A percentile compares a stretch with the other conserved stretches of the same genome.
phyloP scores from a whole-genome alignment of 2,113 vertebrate genomes.

The Boulengeromyrus knoepffleri region DNA sequence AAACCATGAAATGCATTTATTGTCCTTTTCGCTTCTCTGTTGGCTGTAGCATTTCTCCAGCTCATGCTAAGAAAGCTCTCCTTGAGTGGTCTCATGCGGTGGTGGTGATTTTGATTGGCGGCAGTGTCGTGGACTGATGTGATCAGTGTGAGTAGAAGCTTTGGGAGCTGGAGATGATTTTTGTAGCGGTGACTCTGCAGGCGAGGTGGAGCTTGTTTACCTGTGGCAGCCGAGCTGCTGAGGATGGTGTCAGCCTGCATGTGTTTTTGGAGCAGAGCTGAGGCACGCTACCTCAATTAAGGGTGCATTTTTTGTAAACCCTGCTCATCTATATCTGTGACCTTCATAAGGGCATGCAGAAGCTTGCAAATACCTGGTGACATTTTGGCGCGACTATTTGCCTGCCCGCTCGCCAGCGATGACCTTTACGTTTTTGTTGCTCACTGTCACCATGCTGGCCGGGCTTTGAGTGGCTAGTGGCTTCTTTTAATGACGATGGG shows the following conservation, averaged over 20 bases:
- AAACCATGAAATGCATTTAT: background rate
- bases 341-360: background rate
- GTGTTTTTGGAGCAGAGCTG: background rate
- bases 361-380: background rate
- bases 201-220: background rate
- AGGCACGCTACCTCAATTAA: background rate
- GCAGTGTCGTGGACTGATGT: background rate
- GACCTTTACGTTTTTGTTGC: conserved; percentile 13
- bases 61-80: background rate
- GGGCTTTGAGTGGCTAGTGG: background rate
- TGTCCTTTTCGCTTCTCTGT: background rate
- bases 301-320: background rate
- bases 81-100: background rate
- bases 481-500: background rate
- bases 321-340: background rate
- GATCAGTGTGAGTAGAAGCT: background rate
- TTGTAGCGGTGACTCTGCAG: background rate
- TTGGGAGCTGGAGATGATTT: background rate
- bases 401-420: background rate
- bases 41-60: background rate
- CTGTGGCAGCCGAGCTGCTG: background rate
- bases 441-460: background rate
- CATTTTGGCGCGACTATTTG: background rate
- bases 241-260: background rate
- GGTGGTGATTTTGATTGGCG: background rate